Evolutionary conservation across 2,888 invertebrate genomes (phyloP).

Genomic region (Aradus depressus): DNA sequence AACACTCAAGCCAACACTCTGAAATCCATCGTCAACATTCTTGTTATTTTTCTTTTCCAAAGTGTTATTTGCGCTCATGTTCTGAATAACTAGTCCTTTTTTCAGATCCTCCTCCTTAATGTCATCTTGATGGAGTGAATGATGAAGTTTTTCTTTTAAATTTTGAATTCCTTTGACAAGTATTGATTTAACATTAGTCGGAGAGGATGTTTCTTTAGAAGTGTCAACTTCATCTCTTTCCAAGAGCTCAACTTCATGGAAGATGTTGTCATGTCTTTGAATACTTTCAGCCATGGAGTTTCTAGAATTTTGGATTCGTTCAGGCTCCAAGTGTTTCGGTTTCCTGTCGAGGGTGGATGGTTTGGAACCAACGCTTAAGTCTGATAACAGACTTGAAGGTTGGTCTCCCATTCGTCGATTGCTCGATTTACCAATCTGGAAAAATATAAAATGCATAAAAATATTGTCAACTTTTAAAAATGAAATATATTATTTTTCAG

Average conservation of each 20-base stretch:
- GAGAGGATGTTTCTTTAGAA: constrained; percentile 21
- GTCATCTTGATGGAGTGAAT: constrained; percentile 27
- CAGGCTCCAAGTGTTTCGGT: constrained; percentile 27
- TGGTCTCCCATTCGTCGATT: constrained; percentile 21
- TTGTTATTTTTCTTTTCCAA: constrained; percentile 21
- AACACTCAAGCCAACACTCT: constrained; percentile 32
- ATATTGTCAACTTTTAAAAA: constrained; percentile 1
- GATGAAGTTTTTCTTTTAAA: constrained; percentile 41
- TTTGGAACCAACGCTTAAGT: constrained; percentile 23
- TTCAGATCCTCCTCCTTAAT: constrained; percentile 15
- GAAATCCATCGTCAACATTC: constrained; percentile 21
- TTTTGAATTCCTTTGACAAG: constrained; percentile 34
- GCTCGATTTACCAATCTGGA: constrained; percentile 26
- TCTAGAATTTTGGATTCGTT: constrained; percentile 30
- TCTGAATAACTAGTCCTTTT: constrained; percentile 17
- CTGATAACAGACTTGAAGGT: constrained; percentile 18
- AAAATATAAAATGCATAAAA: constrained; percentile 8
- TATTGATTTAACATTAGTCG: constrained; percentile 32
- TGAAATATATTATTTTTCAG: constrained; percentile 1
- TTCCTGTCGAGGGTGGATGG: constrained; percentile 29
- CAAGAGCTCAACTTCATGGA: constrained; percentile 30
- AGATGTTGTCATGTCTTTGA: constrained; percentile 22
- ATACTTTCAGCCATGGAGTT: constrained; percentile 30
- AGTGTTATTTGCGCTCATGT: constrained; percentile 18
- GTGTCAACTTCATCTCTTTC: constrained; percentile 26